These are phyloP conservation scores for Hirtodrosophila duncani DNA, from an alignment of 2,888 invertebrate species.

Conservation along the genomic window DNA sequence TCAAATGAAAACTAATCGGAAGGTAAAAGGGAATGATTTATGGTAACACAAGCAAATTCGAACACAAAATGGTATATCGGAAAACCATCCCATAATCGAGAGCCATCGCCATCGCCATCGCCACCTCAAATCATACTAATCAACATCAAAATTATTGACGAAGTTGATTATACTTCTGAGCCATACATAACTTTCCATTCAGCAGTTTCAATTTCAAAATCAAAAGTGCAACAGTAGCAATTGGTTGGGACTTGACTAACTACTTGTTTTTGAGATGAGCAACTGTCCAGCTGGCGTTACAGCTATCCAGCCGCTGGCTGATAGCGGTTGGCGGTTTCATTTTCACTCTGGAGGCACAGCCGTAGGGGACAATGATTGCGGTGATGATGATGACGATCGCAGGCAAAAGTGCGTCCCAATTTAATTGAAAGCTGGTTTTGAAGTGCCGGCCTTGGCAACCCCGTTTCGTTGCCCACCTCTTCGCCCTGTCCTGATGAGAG, in stretches of 20 bases:
- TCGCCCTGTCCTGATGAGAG: slow-evolving; percentile 32
- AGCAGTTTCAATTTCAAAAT: slow-evolving; percentile 64
- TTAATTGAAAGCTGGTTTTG: slow-evolving; percentile 75
- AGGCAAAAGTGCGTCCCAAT: slow-evolving; percentile 76
- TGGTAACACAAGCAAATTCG: too few relatives aligned
- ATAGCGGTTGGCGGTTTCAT: slow-evolving; percentile 61
- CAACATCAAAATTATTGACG: not conserved
- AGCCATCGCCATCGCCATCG: slow-evolving; percentile 35
- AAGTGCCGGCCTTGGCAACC: slow-evolving; percentile 53
- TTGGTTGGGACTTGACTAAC: slow-evolving; percentile 37
- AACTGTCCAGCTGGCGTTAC: slow-evolving; percentile 12
- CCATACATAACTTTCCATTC: slow-evolving; percentile 69
- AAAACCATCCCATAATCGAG: slow-evolving; percentile 65
- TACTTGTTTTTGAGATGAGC: slow-evolving; percentile 32
- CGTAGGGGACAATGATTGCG: slow-evolving; percentile 39
- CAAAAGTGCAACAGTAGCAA: slow-evolving; percentile 50
- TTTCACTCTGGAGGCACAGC: slow-evolving; percentile 68
- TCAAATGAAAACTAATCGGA: too few relatives aligned
- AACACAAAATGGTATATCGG: too few relatives aligned
- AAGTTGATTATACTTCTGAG: slow-evolving; percentile 14
- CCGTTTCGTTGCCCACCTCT: not conserved
- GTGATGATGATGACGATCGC: slow-evolving; percentile 46
- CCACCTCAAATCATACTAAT: slow-evolving; percentile 40
- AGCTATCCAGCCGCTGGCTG: slow-evolving; percentile 30
- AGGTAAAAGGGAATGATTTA: too few relatives aligned